phyloP scores from a whole-genome alignment of 2,113 vertebrate species.

The Myrmecophaga tridactyla region DNA sequence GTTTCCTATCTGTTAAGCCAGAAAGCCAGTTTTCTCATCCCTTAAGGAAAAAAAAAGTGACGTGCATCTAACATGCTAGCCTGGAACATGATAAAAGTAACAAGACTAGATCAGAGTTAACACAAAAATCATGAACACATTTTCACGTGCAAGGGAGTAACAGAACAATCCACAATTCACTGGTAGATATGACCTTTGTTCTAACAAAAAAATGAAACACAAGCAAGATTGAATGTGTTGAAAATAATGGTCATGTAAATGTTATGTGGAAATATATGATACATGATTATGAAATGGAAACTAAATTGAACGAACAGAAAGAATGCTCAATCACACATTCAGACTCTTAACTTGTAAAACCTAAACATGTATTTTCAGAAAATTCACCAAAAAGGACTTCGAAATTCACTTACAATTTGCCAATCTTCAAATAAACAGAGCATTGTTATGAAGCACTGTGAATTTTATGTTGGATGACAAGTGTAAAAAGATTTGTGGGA shows the following conservation, averaged over 20 bases:
- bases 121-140: background rate
- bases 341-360: background rate
- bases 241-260: conserved; percentile 30
- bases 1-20: background rate
- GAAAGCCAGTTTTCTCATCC: background rate
- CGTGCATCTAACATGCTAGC: background rate
- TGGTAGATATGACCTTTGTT: conserved; percentile 26
- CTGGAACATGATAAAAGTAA: background rate
- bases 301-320: conserved; percentile 27
- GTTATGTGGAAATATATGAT: background rate
- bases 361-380: background rate
- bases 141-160: background rate
- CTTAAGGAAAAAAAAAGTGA: background rate
- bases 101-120: background rate
- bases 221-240: conserved; percentile 41
- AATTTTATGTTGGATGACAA: background rate
- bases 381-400: background rate
- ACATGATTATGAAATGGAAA: conserved; percentile 63
- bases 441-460: background rate
- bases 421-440: conserved; percentile 24
- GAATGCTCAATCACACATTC: conserved; percentile 30
- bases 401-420: background rate
- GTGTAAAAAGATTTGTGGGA: background rate
- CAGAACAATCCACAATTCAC: background rate
- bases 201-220: conserved; percentile 39